These are phyloP conservation scores for Adelosebastes latens DNA, from an alignment of 2,797 vertebrate genomes.

Conservation along the genomic window DNA sequence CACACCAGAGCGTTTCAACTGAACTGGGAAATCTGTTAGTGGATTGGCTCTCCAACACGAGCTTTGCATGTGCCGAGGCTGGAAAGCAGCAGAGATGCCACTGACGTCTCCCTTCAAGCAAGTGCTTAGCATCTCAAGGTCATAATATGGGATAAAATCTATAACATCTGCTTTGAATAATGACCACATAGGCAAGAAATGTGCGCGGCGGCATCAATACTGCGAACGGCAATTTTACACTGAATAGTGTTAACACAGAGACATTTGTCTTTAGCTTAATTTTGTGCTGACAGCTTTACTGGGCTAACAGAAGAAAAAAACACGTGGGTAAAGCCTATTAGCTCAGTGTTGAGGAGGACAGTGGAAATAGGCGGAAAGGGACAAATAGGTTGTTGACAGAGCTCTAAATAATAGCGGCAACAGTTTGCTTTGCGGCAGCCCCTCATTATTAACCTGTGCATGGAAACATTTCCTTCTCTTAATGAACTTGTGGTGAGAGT, in stretches of 20 bases:
- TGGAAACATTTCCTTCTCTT: slow-evolving; percentile 39
- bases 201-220: slow-evolving; percentile 64
- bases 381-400: slow-evolving; percentile 71
- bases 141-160: slow-evolving; percentile 78
- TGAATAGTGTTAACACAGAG: slow-evolving; percentile 63
- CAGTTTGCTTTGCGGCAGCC: slow-evolving; percentile 40
- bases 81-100: slow-evolving; percentile 71
- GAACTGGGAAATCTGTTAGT: slow-evolving; percentile 41
- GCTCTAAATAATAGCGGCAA: slow-evolving; percentile 44
- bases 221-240: slow-evolving; percentile 61
- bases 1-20: slow-evolving; percentile 26
- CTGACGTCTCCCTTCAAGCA: slow-evolving; percentile 73
- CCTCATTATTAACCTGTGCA: slow-evolving; percentile 35
- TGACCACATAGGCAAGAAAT: slow-evolving; percentile 81
- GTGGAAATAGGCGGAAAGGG: slow-evolving; percentile 26
- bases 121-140: slow-evolving; percentile 79
- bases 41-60: slow-evolving; percentile 20
- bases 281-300: slow-evolving; percentile 69
- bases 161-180: slow-evolving; percentile 84
- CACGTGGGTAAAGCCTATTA: slow-evolving; percentile 34
- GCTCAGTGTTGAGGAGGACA: slow-evolving; percentile 27
- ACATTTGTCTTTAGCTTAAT: slow-evolving; percentile 68
- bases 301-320: slow-evolving; percentile 33
- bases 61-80: slow-evolving; percentile 25
- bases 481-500: slow-evolving; percentile 72